These are phyloP conservation scores for Limnothrissa miodon DNA, from an alignment of 2,113 vertebrate genomes.

Conservation along the genomic window DNA sequence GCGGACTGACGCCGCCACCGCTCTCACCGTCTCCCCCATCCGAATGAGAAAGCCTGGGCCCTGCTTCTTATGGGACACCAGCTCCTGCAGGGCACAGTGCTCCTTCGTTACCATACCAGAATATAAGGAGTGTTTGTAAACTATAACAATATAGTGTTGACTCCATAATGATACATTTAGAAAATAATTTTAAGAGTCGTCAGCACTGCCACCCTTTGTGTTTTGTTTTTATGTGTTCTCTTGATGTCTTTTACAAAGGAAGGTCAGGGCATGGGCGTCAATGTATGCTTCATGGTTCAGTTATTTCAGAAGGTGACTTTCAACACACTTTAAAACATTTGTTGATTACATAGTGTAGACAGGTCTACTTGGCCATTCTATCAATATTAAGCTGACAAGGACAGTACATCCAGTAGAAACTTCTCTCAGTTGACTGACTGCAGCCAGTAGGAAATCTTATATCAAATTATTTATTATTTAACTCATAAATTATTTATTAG, in stretches of 20 bases:
- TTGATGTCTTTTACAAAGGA: background rate
- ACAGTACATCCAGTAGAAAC: background rate
- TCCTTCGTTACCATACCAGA: no score
- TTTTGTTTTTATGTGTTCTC: background rate
- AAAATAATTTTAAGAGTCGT: no score
- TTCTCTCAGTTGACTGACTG: background rate
- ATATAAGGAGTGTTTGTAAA: no score
- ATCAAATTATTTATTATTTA: background rate
- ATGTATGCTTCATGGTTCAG: background rate
- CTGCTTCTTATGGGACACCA: slow-evolving; percentile 85
- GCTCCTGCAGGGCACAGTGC: slow-evolving; percentile 71
- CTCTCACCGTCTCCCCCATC: slow-evolving; percentile 87
- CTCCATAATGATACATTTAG: background rate
- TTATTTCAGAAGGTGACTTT: background rate
- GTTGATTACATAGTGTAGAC: background rate
- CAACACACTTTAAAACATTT: background rate
- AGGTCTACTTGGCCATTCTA: background rate
- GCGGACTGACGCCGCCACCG: slow-evolving; percentile 82
- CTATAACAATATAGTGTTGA: background rate
- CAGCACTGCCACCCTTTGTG: background rate
- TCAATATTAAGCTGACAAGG: background rate
- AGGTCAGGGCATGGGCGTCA: background rate
- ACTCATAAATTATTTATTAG: background rate
- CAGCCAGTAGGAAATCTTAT: background rate
- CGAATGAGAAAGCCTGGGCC: slow-evolving; percentile 85